Conservation (phyloP, 2,113 vertebrate genomes). For the Hemicordylus capensis region DNA sequence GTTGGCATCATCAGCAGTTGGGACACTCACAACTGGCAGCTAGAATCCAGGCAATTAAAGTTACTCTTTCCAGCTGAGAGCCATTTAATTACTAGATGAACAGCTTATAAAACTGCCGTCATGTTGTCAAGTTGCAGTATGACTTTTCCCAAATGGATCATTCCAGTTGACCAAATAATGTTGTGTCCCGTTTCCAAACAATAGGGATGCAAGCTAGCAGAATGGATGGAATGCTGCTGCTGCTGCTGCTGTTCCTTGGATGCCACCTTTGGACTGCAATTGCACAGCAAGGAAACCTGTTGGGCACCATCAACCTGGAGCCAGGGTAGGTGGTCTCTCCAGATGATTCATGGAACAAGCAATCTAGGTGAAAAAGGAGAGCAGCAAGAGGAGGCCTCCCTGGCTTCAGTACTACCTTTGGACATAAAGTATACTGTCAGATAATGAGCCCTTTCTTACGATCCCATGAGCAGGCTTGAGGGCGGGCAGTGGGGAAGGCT, state of each 20-base stretch:
- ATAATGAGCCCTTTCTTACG: too few relatives aligned
- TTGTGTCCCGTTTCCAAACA: not conserved
- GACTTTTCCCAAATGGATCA: not conserved
- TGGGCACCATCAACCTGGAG: not conserved
- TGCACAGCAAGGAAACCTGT: not conserved
- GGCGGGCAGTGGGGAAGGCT: too few relatives aligned
- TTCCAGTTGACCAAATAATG: conserved; percentile 13
- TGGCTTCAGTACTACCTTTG: not conserved
- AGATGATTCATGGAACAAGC: not conserved
- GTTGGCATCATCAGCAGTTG: conserved; percentile 24
- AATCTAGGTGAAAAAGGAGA: too few relatives aligned
- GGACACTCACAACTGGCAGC: not conserved
- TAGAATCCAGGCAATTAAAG: not conserved
- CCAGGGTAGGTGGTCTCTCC: not conserved
- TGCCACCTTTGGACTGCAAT: not conserved
- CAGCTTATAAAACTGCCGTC: not conserved
- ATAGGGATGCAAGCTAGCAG: not conserved
- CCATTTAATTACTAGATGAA: conserved; percentile 31
- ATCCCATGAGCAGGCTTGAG: too few relatives aligned
- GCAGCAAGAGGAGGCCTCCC: too few relatives aligned
- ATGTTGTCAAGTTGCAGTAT: conserved; percentile 14
- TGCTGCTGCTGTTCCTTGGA: too few relatives aligned
- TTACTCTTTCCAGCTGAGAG: conserved; percentile 17
- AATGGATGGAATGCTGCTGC: not conserved
- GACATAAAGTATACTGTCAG: not conserved